These are phyloP conservation scores for Zosterops japonicus DNA, from an alignment of 2,113 vertebrate genomes.

Conservation along the genomic window DNA sequence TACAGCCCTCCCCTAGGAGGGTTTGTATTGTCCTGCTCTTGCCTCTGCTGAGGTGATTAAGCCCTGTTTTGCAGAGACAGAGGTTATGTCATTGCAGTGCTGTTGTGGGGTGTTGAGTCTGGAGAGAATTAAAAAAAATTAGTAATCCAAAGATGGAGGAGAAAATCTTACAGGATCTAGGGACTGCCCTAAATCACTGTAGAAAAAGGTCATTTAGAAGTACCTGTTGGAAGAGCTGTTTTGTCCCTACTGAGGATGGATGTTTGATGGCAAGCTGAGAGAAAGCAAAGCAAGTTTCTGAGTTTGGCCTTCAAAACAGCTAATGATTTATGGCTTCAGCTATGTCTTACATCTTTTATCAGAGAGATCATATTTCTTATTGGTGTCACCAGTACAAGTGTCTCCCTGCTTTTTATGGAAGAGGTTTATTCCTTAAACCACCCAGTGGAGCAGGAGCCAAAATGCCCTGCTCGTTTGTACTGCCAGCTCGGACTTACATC, in stretches of 20 bases:
- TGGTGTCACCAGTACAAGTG: background rate
- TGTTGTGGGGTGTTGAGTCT: background rate
- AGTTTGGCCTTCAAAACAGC: background rate
- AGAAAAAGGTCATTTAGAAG: background rate
- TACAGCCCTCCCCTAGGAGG: background rate
- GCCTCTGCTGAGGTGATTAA: background rate
- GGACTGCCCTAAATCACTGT: background rate
- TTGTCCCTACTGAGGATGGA: background rate
- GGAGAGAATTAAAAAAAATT: background rate
- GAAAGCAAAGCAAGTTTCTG: background rate
- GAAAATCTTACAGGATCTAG: background rate
- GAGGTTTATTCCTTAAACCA: background rate
- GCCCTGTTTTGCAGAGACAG: background rate
- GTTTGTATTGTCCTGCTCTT: background rate
- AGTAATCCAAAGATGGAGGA: background rate
- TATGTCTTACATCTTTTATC: background rate
- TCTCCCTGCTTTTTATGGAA: background rate
- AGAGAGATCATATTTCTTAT: background rate
- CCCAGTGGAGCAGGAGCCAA: background rate
- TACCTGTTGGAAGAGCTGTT: background rate
- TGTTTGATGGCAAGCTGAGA: background rate
- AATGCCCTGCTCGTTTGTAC: background rate
- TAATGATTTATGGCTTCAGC: background rate
- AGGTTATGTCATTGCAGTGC: accelerated
- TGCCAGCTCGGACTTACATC: background rate